Evolutionary conservation across 2,113 vertebrate genomes (phyloP), one percentile per base, ranked within the genome.

Genomic region (Cyrtonyx montezumae): DNA sequence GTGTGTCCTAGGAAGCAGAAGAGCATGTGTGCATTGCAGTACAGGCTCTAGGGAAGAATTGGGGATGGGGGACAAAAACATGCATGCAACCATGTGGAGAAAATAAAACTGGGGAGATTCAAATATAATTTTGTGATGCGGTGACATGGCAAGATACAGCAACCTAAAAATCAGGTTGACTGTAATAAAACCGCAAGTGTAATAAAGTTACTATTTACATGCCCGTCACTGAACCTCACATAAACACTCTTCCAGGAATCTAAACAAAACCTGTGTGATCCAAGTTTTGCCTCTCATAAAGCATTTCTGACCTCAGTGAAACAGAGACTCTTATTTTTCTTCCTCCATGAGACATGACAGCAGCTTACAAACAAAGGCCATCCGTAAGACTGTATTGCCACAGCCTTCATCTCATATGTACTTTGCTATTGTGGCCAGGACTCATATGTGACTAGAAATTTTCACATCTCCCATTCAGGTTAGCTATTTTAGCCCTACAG

Each of bases 21-120:
- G 6, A 76, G 14, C 19, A 18, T 0, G 4, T 0, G 0, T 2
- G 4, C 42, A 48, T 22, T 3, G 0, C n/a, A 3, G 43, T 7
- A 4, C 32, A 78, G 61, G 48, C 56, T 78, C 34, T 88, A 51
- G 51, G 43, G 32, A 91, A 93, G 81, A 71, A 68, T 1, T 43
- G 43, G 51, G 56, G 65, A 34, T 19, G 34, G 13, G 25, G 25
- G 30, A 56, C 46, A 83, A 91, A 70, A 92, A 59, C 53, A 67
- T 36, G 79, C n/a, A 14, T 61, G 56, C 0, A 0, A 53, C 56
- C 82, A 74, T 25, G 87, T 0, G 2, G 59, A 84, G 84, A 74
- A 92, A 93, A 90, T 3, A 0, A 71, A 85, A 75, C 1, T 6
- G 79, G 48, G 87, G 59, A 42, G 56, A 88, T 73, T 87, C 65